phyloP scores from a whole-genome alignment of 1,140 invertebrate genomes.

The Coptotermes formosanus region DNA sequence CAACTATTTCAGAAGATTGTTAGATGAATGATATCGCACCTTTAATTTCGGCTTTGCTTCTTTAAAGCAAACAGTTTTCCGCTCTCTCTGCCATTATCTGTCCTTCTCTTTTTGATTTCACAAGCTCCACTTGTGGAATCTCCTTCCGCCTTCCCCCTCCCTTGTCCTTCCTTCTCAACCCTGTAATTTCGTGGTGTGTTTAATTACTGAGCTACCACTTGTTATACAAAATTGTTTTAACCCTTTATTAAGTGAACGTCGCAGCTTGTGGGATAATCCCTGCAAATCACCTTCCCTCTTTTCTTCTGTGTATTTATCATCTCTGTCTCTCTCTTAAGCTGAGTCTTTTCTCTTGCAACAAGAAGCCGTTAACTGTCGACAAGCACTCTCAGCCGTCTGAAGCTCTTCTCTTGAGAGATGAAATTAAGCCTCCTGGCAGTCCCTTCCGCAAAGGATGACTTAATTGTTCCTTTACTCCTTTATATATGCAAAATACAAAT shows the following conservation, averaged over 20 bases:
- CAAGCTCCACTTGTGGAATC: conserved; percentile 12
- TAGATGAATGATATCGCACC: too few species aligned
- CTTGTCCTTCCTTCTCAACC: not conserved
- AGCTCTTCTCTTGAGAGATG: not conserved
- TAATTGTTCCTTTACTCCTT: not conserved
- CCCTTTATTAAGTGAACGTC: conserved; percentile 30
- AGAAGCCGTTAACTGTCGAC: not conserved
- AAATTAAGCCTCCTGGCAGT: not conserved
- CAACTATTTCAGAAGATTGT: too few species aligned
- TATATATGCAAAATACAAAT: not conserved
- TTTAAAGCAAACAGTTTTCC: not conserved
- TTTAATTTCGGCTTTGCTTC: not conserved
- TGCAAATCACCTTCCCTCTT: conserved; percentile 15
- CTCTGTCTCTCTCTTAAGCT: conserved; percentile 9
- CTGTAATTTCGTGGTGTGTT: conserved; percentile 29
- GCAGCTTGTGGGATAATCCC: conserved; percentile 28
- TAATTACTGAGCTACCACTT: conserved; percentile 28
- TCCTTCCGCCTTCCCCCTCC: not conserved
- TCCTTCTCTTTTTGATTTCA: not conserved
- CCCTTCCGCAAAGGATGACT: not conserved
- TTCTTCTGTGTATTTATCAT: conserved; percentile 10
- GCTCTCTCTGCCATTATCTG: not conserved
- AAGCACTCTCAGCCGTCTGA: not conserved
- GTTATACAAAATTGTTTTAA: conserved; percentile 31
- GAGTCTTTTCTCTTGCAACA: not conserved